Conservation (phyloP, 2,888 invertebrate species). For the Trichopria drosophilae region DNA sequence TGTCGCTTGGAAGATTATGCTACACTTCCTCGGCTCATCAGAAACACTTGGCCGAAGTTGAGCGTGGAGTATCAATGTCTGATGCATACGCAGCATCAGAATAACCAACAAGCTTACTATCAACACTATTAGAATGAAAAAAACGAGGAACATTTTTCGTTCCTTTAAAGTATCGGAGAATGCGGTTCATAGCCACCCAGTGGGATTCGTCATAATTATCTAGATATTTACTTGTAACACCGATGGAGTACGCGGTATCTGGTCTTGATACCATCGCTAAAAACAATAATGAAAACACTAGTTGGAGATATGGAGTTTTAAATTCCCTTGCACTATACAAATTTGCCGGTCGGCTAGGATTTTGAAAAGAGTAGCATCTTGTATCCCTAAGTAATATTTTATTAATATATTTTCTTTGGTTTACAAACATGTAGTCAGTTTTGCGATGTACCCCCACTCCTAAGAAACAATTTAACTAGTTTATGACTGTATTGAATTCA, state of each 20-base stretch:
- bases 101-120: too few relatives aligned
- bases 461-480: too few relatives aligned
- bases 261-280: conserved; percentile 10
- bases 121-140: conserved; percentile 9
- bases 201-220: too few relatives aligned
- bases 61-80: conserved; percentile 31
- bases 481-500: too few relatives aligned
- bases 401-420: too few relatives aligned
- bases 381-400: conserved; percentile 18
- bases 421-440: too few relatives aligned
- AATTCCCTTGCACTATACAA: neutral
- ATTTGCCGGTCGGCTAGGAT: conserved; percentile 15
- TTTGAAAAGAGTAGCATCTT: conserved; percentile 14
- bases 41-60: conserved; percentile 36
- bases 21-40: conserved; percentile 27
- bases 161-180: conserved; percentile 25
- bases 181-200: conserved; percentile 29
- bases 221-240: conserved; percentile 18
- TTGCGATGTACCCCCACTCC: too few relatives aligned
- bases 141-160: conserved; percentile 22
- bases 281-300: conserved; percentile 17
- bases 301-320: conserved; percentile 17
- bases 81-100: conserved; percentile 34
- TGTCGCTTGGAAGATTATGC: conserved; percentile 36
- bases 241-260: conserved; percentile 15